phyloP scores from a whole-genome alignment of 2,113 vertebrate genomes.

The Holacanthus passer region DNA sequence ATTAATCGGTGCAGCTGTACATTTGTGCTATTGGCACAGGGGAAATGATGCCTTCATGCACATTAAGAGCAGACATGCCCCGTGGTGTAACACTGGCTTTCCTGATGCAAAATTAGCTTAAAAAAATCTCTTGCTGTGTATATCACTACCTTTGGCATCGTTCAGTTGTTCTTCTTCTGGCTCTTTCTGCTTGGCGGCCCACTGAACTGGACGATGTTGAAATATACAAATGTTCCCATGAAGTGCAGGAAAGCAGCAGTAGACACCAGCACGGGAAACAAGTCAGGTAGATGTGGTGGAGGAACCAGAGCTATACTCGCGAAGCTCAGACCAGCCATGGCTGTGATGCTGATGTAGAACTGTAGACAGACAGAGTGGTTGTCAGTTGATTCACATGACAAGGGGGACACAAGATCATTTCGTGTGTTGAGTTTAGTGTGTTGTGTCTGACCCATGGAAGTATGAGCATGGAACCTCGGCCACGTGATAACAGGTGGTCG shows the following conservation, averaged over 20 bases:
- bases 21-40: neutral
- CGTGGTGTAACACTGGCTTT: neutral
- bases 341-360: slow-evolving; percentile 87
- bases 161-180: slow-evolving; percentile 90
- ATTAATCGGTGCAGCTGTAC: neutral
- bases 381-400: neutral
- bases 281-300: slow-evolving; percentile 88
- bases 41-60: neutral
- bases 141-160: neutral
- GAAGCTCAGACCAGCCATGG: slow-evolving; percentile 87
- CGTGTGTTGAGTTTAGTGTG: neutral
- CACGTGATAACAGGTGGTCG: neutral
- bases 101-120: neutral
- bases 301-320: slow-evolving; percentile 80
- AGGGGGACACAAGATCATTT: neutral
- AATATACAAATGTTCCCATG: slow-evolving; percentile 88
- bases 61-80: neutral
- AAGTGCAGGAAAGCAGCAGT: slow-evolving; percentile 90
- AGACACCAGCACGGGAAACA: slow-evolving; percentile 92
- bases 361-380: slow-evolving; percentile 66
- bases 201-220: slow-evolving; percentile 89
- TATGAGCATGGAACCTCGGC: neutral
- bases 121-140: neutral
- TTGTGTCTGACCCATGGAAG: too few relatives aligned
- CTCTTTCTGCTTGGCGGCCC: slow-evolving; percentile 80